These are phyloP conservation scores for Mobula birostris DNA, from an alignment of 2,113 vertebrate genomes.

Conservation along the genomic window DNA sequence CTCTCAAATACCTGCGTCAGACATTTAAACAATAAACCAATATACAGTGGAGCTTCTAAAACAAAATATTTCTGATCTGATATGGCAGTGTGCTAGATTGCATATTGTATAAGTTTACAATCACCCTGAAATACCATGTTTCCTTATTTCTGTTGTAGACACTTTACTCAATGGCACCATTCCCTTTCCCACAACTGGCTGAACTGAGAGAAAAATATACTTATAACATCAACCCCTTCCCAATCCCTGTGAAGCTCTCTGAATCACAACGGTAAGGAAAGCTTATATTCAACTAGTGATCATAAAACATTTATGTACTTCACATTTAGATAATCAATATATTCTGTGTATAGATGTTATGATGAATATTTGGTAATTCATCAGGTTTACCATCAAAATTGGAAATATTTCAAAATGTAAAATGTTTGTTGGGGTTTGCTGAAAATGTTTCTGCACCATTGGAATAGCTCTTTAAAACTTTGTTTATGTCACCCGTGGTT, in stretches of 20 bases:
- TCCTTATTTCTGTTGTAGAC: constrained; percentile 58
- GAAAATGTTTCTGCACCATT: background rate
- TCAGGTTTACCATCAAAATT: background rate
- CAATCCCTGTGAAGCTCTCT: constrained; percentile 71
- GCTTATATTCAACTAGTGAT: background rate
- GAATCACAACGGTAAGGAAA: constrained; percentile 23
- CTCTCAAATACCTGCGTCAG: background rate
- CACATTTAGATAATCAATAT: background rate
- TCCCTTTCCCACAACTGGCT: constrained; percentile 90
- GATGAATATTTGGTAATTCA: background rate
- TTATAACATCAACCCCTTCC: constrained; percentile 96
- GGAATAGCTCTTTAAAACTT: background rate
- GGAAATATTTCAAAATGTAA: background rate
- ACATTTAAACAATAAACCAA: background rate
- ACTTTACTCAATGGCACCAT: constrained; percentile 89
- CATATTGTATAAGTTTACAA: background rate
- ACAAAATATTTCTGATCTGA: background rate
- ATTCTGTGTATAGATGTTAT: no score
- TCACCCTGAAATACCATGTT: background rate
- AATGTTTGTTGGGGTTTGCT: background rate
- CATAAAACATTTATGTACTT: background rate
- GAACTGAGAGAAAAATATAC: constrained; percentile 97
- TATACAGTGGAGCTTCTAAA: background rate
- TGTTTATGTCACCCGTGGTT: background rate
- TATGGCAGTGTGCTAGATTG: background rate